Base-by-base conservation (phyloP, 2,113 vertebrate species). In the Pleuronectes platessa region DNA sequence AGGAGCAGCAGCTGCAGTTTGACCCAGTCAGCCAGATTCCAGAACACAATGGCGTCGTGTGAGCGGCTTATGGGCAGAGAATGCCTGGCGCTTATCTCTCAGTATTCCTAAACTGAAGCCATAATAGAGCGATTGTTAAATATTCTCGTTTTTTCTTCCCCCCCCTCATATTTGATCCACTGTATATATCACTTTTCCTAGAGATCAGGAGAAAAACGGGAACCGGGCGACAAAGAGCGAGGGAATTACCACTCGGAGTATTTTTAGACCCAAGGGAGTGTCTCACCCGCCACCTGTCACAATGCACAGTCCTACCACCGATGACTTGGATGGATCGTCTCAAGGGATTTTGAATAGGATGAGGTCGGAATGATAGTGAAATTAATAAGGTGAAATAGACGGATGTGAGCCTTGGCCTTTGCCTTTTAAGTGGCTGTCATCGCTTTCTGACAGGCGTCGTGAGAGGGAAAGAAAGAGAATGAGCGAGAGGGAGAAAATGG, bases 331-430 rank as follows among this genome's bases (percentile, higher is more conserved):
- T 53, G 60, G 54, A 68, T 65, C 55, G 72, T 83, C 87, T 82
- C 74, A 18, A 0, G 2, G 76, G 82, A 85, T 60, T 81, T 68
- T 78, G 80, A 86, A 81, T 80, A 72, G 83, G 75, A 87, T 76
- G 79, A 86, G 82, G 74, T 31, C 12, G 23, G 70, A 70, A 74
- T 74, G 75, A 88, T 82, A 78, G 74, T 78, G 74, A 89, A 89
- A 89, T 92, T 81, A 90, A 89, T 82, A 92, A 82, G 81, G 75
- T 82, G 75, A 88, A 86, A 76, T 59, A 65, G 85, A 88, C 70
- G 80, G 77, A 79, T 86, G 68, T 74, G 65, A 69, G 69, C 31
- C 24, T 53, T 90, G 83, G 85, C 83, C 82, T 89, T 79, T 90
- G 81, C 63, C 81, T 90, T 86, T 87, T 83, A 87, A 89, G 81